Evolutionary conservation across 2,888 invertebrate genomes (phyloP), one percentile per base, ranked within the genome.

Genomic region (Pyrocoelia pectoralis): DNA sequence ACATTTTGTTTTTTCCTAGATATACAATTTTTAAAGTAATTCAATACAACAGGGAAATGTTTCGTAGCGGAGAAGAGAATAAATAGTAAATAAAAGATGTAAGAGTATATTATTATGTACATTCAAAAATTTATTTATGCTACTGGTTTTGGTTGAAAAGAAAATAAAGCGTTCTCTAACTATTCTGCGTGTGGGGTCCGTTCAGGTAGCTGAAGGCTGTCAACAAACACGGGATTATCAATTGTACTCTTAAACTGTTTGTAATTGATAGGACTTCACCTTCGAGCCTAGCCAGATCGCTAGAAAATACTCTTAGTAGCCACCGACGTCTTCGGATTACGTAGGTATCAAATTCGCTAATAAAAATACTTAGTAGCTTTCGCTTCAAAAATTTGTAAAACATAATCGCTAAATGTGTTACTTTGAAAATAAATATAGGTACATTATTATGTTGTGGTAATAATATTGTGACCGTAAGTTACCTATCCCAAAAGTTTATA

Each of bases 151-250:
- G 14, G 24, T 51, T 29, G 14, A 28, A 51, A 41, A 52, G 43
- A 46, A 46, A 52, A 15, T 52, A 43, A 43, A 46, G 15, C 17
- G 4, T 41, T 56, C 48, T 48, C 48, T 29, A 46, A 57, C 74
- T 60, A 6, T 68, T 68, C 72, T 68, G 67, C 75, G 75, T 75
- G 79, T 78, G 77, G 73, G 77, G 79, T 78, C 77, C 63, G 53
- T 64, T 70, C 74, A 72, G 73, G 72, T 72, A 73, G 67, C 67
- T 68, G 65, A 70, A 74, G 72, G 75, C 75, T 78, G 78, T 79
- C 78, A 79, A 79, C 79, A 80, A 77, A 80, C 79, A 81, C 73
- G 73, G 72, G 80, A 81, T 81, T 81, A 81, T 69, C 79, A 77
- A 81, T 81, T 81, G 80, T 81, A 69, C 68, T 70, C 74, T 78